Conservation (phyloP, 2,113 vertebrate genomes). For the Podilymbus podiceps region DNA sequence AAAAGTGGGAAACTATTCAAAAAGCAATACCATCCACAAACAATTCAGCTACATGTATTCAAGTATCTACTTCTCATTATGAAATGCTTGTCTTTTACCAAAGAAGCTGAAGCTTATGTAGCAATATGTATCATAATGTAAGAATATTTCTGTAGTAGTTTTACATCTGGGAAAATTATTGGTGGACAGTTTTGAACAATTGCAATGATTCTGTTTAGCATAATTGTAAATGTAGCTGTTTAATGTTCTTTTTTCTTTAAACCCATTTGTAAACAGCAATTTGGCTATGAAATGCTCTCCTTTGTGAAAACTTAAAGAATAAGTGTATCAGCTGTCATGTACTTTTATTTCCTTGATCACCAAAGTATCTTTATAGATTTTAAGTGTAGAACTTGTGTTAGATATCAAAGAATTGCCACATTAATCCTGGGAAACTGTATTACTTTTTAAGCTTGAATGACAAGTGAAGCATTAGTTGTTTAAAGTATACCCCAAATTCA, state of each 20-base stretch:
- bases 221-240: not conserved
- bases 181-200: not conserved
- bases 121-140: not conserved
- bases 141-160: not conserved
- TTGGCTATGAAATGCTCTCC: not conserved
- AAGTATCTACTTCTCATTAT: not conserved
- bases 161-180: not conserved
- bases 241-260: not conserved
- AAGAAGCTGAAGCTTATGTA: fast-evolving
- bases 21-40: not conserved
- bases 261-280: not conserved
- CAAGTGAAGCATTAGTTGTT: not conserved
- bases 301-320: not conserved
- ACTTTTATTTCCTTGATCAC: not conserved
- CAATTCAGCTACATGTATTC: not conserved
- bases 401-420: not conserved
- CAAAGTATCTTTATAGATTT: not conserved
- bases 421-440: not conserved
- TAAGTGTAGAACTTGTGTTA: not conserved
- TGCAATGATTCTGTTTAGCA: not conserved
- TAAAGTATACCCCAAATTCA: not conserved
- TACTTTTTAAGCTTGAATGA: not conserved
- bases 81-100: not conserved
- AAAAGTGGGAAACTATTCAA: not conserved
- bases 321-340: not conserved